These are phyloP conservation scores for Syngnathoides biaculeatus DNA, from an alignment of 2,113 vertebrate genomes.

Conservation along the genomic window DNA sequence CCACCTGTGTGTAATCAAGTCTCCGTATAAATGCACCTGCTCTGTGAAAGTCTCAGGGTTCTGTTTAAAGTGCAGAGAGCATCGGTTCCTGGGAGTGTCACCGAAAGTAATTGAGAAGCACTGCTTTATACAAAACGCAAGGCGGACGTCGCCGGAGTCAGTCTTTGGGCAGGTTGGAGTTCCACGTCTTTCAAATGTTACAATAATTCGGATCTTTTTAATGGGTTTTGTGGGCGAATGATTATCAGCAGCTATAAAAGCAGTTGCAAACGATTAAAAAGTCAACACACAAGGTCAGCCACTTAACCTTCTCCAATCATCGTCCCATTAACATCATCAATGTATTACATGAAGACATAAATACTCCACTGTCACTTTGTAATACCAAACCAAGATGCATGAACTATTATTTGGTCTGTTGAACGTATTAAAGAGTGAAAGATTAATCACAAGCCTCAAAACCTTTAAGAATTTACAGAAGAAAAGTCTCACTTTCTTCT, in stretches of 20 bases:
- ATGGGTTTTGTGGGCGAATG: neutral
- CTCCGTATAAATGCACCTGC: too few relatives aligned
- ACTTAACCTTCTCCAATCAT: constrained; percentile 61
- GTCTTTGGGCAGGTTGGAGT: neutral
- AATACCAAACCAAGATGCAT: constrained; percentile 27
- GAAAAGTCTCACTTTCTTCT: neutral
- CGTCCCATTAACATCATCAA: constrained; percentile 52
- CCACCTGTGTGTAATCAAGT: too few relatives aligned
- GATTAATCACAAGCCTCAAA: neutral
- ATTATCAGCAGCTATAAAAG: neutral
- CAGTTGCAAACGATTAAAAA: neutral
- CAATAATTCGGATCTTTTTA: neutral
- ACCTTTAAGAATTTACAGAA: neutral
- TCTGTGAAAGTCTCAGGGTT: too few relatives aligned
- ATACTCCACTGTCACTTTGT: constrained; percentile 27
- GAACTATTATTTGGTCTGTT: neutral
- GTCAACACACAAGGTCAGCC: constrained; percentile 41
- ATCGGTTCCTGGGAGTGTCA: too few relatives aligned
- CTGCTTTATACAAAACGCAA: too few relatives aligned
- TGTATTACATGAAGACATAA: constrained; percentile 40
- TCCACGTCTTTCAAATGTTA: neutral
- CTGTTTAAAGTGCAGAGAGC: too few relatives aligned
- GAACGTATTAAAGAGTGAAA: neutral
- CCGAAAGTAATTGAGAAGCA: too few relatives aligned
- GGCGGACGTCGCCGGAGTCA: too few relatives aligned